phyloP scores from a whole-genome alignment of 2,888 invertebrate genomes.

The Microctonus brassicae region DNA sequence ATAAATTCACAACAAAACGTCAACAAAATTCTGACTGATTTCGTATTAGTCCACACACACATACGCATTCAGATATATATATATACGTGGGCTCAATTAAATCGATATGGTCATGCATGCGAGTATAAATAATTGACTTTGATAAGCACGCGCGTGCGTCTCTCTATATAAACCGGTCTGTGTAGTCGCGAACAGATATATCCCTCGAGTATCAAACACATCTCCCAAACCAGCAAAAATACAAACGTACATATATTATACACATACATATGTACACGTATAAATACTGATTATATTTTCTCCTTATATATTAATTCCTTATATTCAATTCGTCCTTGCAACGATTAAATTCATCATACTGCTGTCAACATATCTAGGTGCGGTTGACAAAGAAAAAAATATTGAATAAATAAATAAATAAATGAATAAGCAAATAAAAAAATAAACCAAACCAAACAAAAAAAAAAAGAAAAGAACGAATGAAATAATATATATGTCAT shows the following conservation, averaged over 20 bases:
- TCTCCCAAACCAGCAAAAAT: conserved; percentile 15
- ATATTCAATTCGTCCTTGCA: background rate
- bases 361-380: background rate
- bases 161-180: conserved; percentile 20
- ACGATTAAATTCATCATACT: background rate
- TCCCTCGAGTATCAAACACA: conserved; percentile 2
- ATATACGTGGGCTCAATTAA: conserved; percentile 14
- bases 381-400: conserved; percentile 15
- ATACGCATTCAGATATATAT: background rate
- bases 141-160: conserved; percentile 24
- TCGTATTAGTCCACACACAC: background rate
- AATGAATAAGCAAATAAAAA: conserved; percentile 36
- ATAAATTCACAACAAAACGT: background rate
- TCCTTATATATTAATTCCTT: background rate
- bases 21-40: background rate
- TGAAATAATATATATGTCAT: conserved; percentile 6
- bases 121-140: conserved; percentile 23
- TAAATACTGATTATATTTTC: conserved; percentile 12
- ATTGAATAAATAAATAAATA: conserved; percentile 16
- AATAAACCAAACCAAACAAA: conserved; percentile 5
- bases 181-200: background rate
- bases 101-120: conserved; percentile 21
- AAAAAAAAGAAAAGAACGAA: background rate
- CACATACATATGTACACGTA: conserved; percentile 16
- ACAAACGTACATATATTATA: too few species aligned